phyloP scores from a whole-genome alignment of 2,888 invertebrate genomes.

The Pantelozetes paolii region DNA sequence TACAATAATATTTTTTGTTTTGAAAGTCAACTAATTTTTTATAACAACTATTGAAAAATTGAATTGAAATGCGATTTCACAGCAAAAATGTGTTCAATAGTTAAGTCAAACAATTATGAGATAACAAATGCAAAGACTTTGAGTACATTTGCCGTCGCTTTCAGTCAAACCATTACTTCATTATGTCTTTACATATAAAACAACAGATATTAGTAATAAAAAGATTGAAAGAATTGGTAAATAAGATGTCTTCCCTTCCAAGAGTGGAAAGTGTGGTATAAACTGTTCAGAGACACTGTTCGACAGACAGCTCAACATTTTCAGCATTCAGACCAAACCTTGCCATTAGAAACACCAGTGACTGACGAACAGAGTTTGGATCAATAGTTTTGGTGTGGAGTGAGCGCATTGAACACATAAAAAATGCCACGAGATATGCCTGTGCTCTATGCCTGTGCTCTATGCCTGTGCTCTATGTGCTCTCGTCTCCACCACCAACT shows the following conservation, averaged over 20 bases:
- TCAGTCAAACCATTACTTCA: neutral
- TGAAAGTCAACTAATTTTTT: neutral
- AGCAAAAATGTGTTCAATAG: neutral
- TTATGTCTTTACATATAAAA: neutral
- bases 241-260: slow-evolving; percentile 36
- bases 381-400: slow-evolving; percentile 37
- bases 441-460: neutral
- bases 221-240: slow-evolving; percentile 19
- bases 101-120: neutral
- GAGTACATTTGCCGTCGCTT: slow-evolving; percentile 3
- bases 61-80: neutral
- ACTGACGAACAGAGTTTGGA: slow-evolving; percentile 32
- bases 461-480: neutral
- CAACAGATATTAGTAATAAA: slow-evolving; percentile 20
- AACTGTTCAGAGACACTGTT: slow-evolving; percentile 32
- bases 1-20: neutral
- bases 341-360: slow-evolving; percentile 31
- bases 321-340: slow-evolving; percentile 36
- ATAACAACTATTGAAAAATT: slow-evolving; percentile 5
- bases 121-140: neutral
- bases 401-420: slow-evolving; percentile 38
- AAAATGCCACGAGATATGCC: slow-evolving; percentile 32
- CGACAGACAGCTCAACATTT: slow-evolving; percentile 36
- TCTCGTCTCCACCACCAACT: no score
- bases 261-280: slow-evolving; percentile 36